Conservation (phyloP, 2,797 vertebrate genomes). For the Luscinia luscinia region DNA sequence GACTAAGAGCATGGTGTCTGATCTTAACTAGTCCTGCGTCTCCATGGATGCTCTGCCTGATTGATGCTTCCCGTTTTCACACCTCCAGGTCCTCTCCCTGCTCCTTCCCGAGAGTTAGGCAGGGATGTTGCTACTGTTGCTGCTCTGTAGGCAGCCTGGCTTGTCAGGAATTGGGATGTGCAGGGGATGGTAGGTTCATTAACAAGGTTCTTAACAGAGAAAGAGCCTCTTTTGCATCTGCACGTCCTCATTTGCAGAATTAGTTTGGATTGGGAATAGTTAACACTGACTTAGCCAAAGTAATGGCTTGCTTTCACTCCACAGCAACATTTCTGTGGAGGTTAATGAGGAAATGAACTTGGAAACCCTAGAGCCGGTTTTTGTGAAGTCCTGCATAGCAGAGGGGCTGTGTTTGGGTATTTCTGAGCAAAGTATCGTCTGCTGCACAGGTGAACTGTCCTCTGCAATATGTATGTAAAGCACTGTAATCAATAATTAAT, state of each 20-base stretch:
- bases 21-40: not conserved
- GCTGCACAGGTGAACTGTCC: constrained; percentile 34
- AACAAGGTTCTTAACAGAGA: not conserved
- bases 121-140: not conserved
- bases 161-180: not conserved
- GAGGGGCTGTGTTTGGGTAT: not conserved
- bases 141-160: not conserved
- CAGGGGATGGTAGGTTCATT: not conserved
- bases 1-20: not conserved
- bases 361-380: not conserved
- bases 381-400: not conserved
- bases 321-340: not conserved
- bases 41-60: not conserved
- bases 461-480: constrained; percentile 44
- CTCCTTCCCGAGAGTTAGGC: not conserved
- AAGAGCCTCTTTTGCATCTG: not conserved
- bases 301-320: not conserved
- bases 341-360: not conserved
- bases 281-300: not conserved
- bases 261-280: not conserved
- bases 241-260: not conserved
- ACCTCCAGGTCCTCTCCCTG: not conserved
- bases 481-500: constrained; percentile 63
- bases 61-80: not conserved
- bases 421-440: not conserved